Conservation (phyloP, 2,113 vertebrate genomes). For the Uropsilus gracilis region DNA sequence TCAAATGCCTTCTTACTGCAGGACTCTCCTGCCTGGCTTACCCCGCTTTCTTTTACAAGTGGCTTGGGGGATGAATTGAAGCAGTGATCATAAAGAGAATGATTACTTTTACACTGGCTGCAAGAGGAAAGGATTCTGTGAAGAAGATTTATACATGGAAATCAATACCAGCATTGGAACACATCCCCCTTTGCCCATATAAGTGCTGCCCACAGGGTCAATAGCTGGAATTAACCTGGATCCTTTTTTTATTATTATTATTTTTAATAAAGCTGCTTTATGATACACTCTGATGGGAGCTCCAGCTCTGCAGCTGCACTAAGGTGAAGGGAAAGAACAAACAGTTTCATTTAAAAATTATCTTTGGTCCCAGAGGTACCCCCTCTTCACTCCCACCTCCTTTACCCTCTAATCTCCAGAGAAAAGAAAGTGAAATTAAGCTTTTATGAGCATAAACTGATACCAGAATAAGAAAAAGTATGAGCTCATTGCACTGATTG, state of each 20-base stretch:
- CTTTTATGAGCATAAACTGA: conserved; percentile 29
- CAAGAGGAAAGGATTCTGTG: conserved; percentile 53
- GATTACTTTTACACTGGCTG: conserved; percentile 75
- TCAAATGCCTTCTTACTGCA: conserved; percentile 34
- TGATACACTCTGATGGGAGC: neutral
- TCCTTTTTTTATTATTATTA: conserved; percentile 71
- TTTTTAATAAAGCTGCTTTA: conserved; percentile 77
- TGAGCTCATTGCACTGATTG: conserved; percentile 16
- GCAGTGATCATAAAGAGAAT: conserved; percentile 75
- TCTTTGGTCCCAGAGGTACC: neutral
- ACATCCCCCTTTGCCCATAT: conserved; percentile 62
- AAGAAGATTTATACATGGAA: conserved; percentile 74
- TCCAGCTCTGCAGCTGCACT: conserved; percentile 4
- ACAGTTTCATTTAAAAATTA: conserved; percentile 20
- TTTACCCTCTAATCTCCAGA: neutral
- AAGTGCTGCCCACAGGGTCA: conserved; percentile 75
- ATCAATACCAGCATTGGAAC: conserved; percentile 76
- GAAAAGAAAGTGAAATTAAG: conserved; percentile 29
- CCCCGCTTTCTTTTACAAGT: conserved; percentile 26
- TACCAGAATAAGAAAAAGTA: neutral
- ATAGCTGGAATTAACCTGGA: conserved; percentile 70
- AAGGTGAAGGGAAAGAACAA: conserved; percentile 11
- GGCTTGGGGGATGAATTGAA: conserved; percentile 65
- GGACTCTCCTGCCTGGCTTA: neutral
- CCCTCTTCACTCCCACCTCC: neutral